These are phyloP conservation scores for Oxytorus armatus DNA, from an alignment of 2,888 invertebrate species.

Conservation along the genomic window DNA sequence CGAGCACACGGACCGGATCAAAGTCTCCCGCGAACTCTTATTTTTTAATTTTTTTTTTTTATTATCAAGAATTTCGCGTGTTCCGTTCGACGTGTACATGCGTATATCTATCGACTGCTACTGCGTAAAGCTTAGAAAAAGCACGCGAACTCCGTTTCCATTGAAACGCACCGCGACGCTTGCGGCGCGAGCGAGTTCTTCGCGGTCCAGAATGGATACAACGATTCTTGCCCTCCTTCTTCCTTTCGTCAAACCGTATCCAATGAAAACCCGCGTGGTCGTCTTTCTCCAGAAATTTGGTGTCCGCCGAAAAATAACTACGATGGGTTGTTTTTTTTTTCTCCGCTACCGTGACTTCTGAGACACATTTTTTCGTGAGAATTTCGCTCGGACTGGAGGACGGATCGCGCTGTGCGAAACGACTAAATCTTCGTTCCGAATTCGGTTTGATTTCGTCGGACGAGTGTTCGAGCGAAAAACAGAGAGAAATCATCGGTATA, in stretches of 20 bases:
- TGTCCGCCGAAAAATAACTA: not conserved
- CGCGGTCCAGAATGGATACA: conserved; percentile 54
- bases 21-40: conserved; percentile 14
- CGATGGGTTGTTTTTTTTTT: conserved; percentile 2
- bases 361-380: conserved; percentile 43
- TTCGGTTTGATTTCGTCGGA: conserved; percentile 9
- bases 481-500: not conserved
- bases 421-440: conserved; percentile 33
- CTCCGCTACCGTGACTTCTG: not conserved
- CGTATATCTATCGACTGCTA: not conserved
- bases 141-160: conserved; percentile 35
- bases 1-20: conserved; percentile 8
- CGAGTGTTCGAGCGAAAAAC: not conserved
- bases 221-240: not conserved
- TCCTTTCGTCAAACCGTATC: not conserved
- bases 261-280: not conserved
- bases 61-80: conserved; percentile 27
- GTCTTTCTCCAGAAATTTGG: conserved; percentile 61
- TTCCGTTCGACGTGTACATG: conserved; percentile 4
- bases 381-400: conserved; percentile 23
- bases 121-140: not conserved
- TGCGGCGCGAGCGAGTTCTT: conserved; percentile 60
- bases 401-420: conserved; percentile 9
- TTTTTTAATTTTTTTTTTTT: no score
- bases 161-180: conserved; percentile 59